Base-by-base conservation (phyloP, 2,113 vertebrate species). In the Dicerorhinus sumatrensis region DNA sequence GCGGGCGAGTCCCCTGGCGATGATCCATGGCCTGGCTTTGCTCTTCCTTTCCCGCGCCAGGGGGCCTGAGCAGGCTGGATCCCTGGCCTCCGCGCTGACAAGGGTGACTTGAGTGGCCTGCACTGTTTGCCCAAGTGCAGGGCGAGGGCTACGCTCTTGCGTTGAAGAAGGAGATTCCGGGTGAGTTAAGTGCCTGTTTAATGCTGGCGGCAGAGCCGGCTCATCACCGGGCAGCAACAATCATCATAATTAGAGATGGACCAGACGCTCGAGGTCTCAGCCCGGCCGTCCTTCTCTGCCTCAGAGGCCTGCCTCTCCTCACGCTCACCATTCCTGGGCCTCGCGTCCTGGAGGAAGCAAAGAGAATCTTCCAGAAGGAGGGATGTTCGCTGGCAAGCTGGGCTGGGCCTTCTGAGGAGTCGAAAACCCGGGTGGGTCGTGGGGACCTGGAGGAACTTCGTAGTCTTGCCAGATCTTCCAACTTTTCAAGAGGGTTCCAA, bases 101-200 rank as follows among this genome's bases (percentile, higher is more conserved):
- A 6, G 76, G 62, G 70, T 31, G 27, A 9, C 17, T 7, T 4
- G 89, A 23, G 63, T 13, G 62, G n/a, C 42, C 60, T 36, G n/a
- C n/a, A n/a, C 63, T 8, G 39, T 6, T 77, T 29, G 65, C 42
- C 12, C 0, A 8, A 31, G 90, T 3, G 33, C 94, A 89, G 91
- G 95, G 33, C 36, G 8, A 25, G 77, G 89, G 88, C 89, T 63
- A 31, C 0, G 56, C 17, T 63, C 48, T 73, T 75, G 89, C 6
- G 3, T 3, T 23, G 76, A 29, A 58, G 82, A 54, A 90, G 77
- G 82, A 31, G 92, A 79, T 62, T 69, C 85, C 5, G 76, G 81
- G 65, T 89, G 89, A 89, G 96, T 81, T 72, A 60, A 97, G 90
- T 93, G 97, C 39, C 94, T 58, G 89, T 51, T 87, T 69, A 42